These are phyloP conservation scores for Mythimna ferrago DNA, from an alignment of 2,888 invertebrate genomes.

Conservation along the genomic window DNA sequence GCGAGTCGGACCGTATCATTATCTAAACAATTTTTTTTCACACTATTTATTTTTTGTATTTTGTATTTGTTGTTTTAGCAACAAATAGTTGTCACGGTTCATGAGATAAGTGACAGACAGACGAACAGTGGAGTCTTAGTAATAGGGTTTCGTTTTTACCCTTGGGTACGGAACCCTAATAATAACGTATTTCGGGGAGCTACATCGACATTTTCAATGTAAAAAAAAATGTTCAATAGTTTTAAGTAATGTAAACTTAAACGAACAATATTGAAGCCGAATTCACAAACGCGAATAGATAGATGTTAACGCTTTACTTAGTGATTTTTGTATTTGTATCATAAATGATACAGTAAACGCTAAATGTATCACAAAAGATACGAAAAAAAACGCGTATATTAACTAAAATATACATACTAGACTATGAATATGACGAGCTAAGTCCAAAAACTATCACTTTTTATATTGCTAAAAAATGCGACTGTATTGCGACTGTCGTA, in stretches of 20 bases:
- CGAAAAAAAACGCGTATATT: slow-evolving; percentile 23
- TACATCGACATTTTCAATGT: not conserved
- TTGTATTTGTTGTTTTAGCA: too few species aligned
- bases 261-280: slow-evolving; percentile 57
- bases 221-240: slow-evolving; percentile 55
- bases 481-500: slow-evolving; percentile 39
- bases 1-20: too few species aligned
- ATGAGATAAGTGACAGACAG: too few species aligned
- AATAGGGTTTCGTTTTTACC: too few species aligned
- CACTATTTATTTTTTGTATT: too few species aligned
- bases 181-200: not conserved
- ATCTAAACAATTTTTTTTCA: too few species aligned
- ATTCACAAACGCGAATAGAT: slow-evolving; percentile 50
- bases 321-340: slow-evolving; percentile 31
- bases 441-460: slow-evolving; percentile 51
- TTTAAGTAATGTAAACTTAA: slow-evolving; percentile 45
- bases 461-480: slow-evolving; percentile 33
- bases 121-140: too few species aligned
- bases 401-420: slow-evolving; percentile 45
- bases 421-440: slow-evolving; percentile 33
- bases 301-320: slow-evolving; percentile 36
- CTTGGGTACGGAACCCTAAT: too few species aligned
- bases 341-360: slow-evolving; percentile 18
- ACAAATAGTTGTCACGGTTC: too few species aligned
- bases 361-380: slow-evolving; percentile 6